A percentile compares a stretch with the other conserved stretches of the same genome.
phyloP scores from a whole-genome alignment of 2,888 invertebrate species.

The Branchellion lobata region DNA sequence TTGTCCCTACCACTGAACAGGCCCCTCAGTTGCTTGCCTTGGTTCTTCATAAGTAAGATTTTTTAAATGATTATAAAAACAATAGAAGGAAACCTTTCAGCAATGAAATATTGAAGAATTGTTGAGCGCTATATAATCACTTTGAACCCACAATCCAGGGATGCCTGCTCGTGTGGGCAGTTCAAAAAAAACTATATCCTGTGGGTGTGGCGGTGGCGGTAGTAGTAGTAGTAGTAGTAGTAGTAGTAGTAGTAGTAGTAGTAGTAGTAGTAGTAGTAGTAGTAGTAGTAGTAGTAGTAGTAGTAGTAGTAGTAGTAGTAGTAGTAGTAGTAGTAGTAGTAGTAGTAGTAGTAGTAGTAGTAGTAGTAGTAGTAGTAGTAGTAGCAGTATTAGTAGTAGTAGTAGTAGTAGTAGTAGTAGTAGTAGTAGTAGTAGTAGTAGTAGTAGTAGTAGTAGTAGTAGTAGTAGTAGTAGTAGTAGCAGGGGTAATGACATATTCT shows the following conservation, averaged over 20 bases:
- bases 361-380: conserved; percentile 17
- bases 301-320: conserved; percentile 19
- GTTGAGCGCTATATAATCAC: too few species aligned
- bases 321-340: conserved; percentile 11
- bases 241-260: conserved; percentile 8
- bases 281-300: conserved; percentile 10
- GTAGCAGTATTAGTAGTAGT: conserved; percentile 9
- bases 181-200: background rate
- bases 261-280: conserved; percentile 18
- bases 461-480: conserved; percentile 33
- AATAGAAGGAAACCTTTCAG: too few species aligned
- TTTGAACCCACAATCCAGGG: too few species aligned
- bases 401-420: conserved; percentile 26
- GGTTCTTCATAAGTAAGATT: too few species aligned
- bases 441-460: conserved; percentile 33
- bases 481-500: background rate
- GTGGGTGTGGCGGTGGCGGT: background rate
- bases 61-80: too few species aligned
- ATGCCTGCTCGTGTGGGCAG: too few species aligned
- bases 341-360: conserved; percentile 18
- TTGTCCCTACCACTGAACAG: too few species aligned
- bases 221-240: conserved; percentile 11
- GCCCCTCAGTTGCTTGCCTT: too few species aligned
- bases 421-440: conserved; percentile 34
- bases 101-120: too few species aligned